Base-by-base conservation (phyloP, 1,140 invertebrate species). In the Tigriopus japonicus region DNA sequence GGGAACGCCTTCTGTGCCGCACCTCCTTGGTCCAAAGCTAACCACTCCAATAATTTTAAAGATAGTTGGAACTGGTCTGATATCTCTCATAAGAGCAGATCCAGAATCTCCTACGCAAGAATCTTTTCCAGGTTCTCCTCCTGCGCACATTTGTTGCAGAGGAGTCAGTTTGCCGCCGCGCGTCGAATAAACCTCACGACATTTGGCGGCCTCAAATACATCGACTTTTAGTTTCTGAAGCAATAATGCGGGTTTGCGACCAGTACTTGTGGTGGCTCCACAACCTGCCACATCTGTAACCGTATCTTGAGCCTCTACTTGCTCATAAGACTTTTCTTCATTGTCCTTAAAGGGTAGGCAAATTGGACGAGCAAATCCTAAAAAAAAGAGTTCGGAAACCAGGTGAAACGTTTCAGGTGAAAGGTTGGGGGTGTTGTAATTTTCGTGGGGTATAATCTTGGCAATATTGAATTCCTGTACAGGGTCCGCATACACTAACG, bases 51-150 rank as follows among this genome's bases (percentile, higher is more conserved):
- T 69, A 12, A 28, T n/a, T 21, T 15, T 42, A 23, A 42, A 64
- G 24, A 52, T 42, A 6, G 14, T 5, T 23, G 15, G 15, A n/a
- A 19, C 3, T n/a, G 28, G 53, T 24, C n/a, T 41, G 6, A 19
- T 14, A 23, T 52, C 45, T 21, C 41, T 15, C 21, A 85, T 82
- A 0, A 84, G 69, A 0, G 81, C 81, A 2, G 81, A 81, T 7
- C 85, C 85, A 1, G 83, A 85, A 64, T 87, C 85, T 1, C 83
- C 83, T 24, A 73, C 69, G 64, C 81, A 83, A 1, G 79, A 76
- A 62, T 83, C 81, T 62, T 77, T 69, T 6, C 76, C 75, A 0
- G 69, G 65, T 12, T 73, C 66, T 9, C 66, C 67, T 23, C 68
- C 42, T 9, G 63, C 65, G 68, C 69, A 1, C 64, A 69, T 15